Evolutionary conservation across 2,888 invertebrate species (phyloP), one percentile per base, ranked within the genome.

Genomic region (Drosophila setosimentum): DNA sequence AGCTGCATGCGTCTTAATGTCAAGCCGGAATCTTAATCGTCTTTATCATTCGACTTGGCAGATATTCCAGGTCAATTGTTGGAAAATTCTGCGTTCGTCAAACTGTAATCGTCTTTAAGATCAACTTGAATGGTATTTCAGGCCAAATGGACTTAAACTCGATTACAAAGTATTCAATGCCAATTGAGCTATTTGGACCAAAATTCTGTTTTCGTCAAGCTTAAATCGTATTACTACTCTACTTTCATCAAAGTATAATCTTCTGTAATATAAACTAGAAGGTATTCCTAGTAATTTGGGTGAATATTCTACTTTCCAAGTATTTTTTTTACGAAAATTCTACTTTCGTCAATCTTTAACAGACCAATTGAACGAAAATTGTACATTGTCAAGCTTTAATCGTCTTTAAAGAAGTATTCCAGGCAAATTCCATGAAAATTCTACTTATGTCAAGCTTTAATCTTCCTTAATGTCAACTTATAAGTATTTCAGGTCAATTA

Each of bases 1-100:
- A 8, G 33, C n/a, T 54, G 50, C 59, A 51, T 27, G 35, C 51
- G 29, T 58, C 35, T 33, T 30, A 49, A 35, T 49, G 18, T 16
- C 29, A 30, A 7, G 5, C 2, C 11, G n/a, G n/a, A 13, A n/a
- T 50, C 29, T 50, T 50, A 30, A 30, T 50, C 29, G 18, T 11
- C 29, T 30, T 29, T 50, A n/a, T 16, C 4, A 16, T 16, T 3
- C 21, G 13, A 21, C 45, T 45, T 24, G 45, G 1, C 11, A 42
- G 42, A 42, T 21, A 42, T 21, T 21, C 5, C 21, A 21, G 21
- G 8, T 16, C 16, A 16, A 45, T 16, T 45, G 45, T 3, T 8
- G 1, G 8, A 16, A 8, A 45, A 45, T 45, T 8, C 16, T 16
- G 16, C 4, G 4, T 24, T 45, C 16, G 24, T 16, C 16, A 45